A percentile compares a stretch with the other conserved stretches of the same genome.
These are phyloP conservation scores for Felis catus DNA, from an alignment of 2,113 vertebrate genomes.

Conservation along the genomic window DNA sequence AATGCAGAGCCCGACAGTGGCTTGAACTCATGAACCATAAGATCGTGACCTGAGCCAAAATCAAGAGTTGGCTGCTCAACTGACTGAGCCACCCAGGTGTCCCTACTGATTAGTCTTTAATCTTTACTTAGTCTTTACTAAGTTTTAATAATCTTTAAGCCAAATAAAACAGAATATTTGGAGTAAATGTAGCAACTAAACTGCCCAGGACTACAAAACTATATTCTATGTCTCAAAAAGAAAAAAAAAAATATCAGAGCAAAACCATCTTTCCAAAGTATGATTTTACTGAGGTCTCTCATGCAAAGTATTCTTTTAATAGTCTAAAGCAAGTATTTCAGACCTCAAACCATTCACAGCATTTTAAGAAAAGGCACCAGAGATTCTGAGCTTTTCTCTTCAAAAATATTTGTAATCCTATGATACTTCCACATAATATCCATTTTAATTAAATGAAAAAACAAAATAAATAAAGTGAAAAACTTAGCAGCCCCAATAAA, in stretches of 20 bases:
- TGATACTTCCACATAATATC: constrained; percentile 24
- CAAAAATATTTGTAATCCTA: constrained; percentile 42
- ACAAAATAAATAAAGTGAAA: too few species aligned
- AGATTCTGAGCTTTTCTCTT: constrained; percentile 41
- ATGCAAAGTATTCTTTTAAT: constrained; percentile 19
- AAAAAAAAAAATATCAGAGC: background rate
- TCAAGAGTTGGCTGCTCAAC: too few species aligned
- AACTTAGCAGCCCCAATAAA: background rate
- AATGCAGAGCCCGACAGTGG: too few species aligned
- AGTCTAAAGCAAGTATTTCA: constrained; percentile 47
- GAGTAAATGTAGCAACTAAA: constrained; percentile 9
- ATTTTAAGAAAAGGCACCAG: background rate
- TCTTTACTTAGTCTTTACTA: background rate
- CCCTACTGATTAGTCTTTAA: too few species aligned
- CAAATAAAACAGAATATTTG: constrained; percentile 3
- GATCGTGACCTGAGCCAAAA: too few species aligned
- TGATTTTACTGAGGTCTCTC: background rate
- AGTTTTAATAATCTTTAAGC: constrained; percentile 41
- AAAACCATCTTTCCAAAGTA: constrained; percentile 56
- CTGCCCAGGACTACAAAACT: background rate
- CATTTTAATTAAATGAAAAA: constrained; percentile 35
- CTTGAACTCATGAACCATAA: too few species aligned
- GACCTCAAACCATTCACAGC: background rate
- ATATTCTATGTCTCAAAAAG: constrained; percentile 17
- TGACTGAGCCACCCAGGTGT: too few species aligned